phyloP scores from a whole-genome alignment of 1,140 invertebrate species.

The Choristoneura fumiferana region DNA sequence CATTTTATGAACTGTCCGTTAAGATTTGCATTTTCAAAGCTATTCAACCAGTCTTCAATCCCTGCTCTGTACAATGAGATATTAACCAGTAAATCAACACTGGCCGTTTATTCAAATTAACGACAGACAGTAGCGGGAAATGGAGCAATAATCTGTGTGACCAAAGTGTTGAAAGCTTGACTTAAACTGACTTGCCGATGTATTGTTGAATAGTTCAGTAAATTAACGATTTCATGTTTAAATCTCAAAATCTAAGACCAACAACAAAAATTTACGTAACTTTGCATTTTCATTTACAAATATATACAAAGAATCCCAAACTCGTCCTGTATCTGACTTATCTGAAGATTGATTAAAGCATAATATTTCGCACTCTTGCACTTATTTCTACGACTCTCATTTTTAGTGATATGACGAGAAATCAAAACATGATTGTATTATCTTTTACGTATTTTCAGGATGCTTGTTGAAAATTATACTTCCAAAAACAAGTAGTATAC shows the following conservation, averaged over 20 bases:
- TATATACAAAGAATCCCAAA: too few relatives aligned
- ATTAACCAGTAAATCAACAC: constrained; percentile 36
- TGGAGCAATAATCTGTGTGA: constrained; percentile 7
- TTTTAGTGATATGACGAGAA: constrained; percentile 3
- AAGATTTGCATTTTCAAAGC: neutral
- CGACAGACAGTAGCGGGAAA: constrained; percentile 27
- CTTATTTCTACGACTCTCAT: neutral
- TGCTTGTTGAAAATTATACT: too few relatives aligned
- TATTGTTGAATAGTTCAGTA: too few relatives aligned
- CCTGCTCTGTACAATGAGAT: constrained; percentile 21
- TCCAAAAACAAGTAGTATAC: too few relatives aligned
- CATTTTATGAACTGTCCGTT: too few relatives aligned
- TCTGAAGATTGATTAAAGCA: too few relatives aligned
- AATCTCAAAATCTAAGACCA: too few relatives aligned
- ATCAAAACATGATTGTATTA: constrained; percentile 7
- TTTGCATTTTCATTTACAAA: too few relatives aligned
- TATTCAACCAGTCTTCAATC: constrained; percentile 29
- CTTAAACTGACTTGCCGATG: constrained; percentile 12
- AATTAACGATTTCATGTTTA: neutral
- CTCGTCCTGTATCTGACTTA: too few relatives aligned
- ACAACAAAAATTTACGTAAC: too few relatives aligned
- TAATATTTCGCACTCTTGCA: too few relatives aligned
- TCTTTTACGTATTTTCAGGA: too few relatives aligned
- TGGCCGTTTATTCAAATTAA: constrained; percentile 44
- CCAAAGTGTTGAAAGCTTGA: neutral